Percentiles rank a stretch among this genome's conserved stretches.
Evolutionary conservation across 2,113 vertebrate genomes (phyloP).

Genomic region (Xenopus borealis): DNA sequence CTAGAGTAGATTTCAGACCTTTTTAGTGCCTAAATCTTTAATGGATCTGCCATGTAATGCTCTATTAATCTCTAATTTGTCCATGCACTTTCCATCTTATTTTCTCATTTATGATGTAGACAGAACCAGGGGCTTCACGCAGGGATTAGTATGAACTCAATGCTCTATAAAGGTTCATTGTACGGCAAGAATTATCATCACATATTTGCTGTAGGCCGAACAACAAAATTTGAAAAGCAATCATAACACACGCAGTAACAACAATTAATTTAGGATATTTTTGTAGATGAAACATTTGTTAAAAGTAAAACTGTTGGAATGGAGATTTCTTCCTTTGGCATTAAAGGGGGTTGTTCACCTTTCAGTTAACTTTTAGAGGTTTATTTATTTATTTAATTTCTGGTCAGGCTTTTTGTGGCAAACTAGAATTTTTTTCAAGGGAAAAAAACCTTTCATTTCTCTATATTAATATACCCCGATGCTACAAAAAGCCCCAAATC

Average conservation of each 20-base stretch:
- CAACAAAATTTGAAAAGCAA: conserved; percentile 5
- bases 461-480: no score
- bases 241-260: conserved; percentile 15
- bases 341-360: no score
- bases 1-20: no score
- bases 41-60: conserved; percentile 25
- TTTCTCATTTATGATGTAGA: conserved; percentile 38
- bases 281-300: no score
- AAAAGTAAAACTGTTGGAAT: no score
- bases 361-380: no score
- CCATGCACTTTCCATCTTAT: conserved; percentile 41
- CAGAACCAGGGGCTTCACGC: conserved; percentile 40
- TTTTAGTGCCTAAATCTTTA: neutral
- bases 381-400: no score
- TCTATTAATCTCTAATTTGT: conserved; percentile 43
- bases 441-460: no score
- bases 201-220: conserved; percentile 25
- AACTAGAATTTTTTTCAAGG: no score
- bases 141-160: conserved; percentile 33
- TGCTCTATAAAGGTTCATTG: conserved; percentile 41
- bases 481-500: no score
- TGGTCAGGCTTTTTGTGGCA: no score
- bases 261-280: neutral
- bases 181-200: conserved; percentile 40
- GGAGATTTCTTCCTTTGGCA: no score